Evolutionary conservation across 2,113 vertebrate genomes (phyloP), one percentile per base, ranked within the genome.

Genomic region (Embiotoca jacksoni): DNA sequence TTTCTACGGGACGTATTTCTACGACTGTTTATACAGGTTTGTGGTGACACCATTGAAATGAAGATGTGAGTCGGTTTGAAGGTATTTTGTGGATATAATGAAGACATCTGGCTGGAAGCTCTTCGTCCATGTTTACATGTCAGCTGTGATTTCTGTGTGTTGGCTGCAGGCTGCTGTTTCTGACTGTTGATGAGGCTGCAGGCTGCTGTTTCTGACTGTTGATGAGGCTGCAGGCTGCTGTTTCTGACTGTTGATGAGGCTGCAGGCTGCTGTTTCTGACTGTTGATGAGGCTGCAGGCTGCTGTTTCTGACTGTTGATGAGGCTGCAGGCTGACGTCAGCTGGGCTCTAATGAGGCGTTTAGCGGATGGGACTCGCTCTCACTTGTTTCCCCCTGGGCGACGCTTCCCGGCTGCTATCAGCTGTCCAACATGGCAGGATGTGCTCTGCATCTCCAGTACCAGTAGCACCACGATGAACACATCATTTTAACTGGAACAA

Each of bases 201-300:
- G 11, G 81, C 72, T 82, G 76, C 83, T 89, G 86, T 92, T 93
- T 85, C 78, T 82, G 80, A 81, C 74, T 87, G 88, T 85, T 86
- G 90, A 84, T 82, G 75, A 85, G 82, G 53, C 50, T 68, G 67
- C 75, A 75, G 70, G 60, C 58, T 59, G 62, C 53, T 50, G 78
- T 23, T 23, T 23, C 23, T 23, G 23, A 23, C 23, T 23, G 23
- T 23, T 23, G 23, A 23, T 23, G 23, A 23, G 23, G 23, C 23
- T 23, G 23, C 23, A 23, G 23, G 23, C 23, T 23, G 72, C 55
- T 81, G 66, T 58, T 66, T 70, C 69, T 72, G 70, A 44, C 58
- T 76, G 71, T 84, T 65, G 71, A 53, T 81, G 75, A 72, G 83
- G 78, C 23, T 23, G 23, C 23, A 23, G 23, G 23, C 23, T 23